Evolutionary conservation across 2,888 invertebrate species (phyloP).

Genomic region (Silvanus unidentatus): DNA sequence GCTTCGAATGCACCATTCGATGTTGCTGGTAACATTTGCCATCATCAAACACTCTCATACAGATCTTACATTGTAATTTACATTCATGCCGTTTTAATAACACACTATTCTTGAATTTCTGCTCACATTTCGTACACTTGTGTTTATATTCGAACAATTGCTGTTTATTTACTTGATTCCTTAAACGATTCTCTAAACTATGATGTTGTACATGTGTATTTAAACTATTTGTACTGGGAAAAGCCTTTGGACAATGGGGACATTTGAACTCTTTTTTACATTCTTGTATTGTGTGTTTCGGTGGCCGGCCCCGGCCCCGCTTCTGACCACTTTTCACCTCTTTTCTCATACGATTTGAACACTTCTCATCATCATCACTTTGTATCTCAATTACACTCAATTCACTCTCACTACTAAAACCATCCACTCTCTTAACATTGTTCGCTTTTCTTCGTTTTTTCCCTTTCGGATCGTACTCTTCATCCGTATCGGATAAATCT

Average conservation of each 20-base stretch:
- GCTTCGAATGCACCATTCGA: conserved; percentile 35
- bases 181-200: conserved; percentile 31
- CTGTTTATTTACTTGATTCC: conserved; percentile 8
- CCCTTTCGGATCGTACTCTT: conserved; percentile 26
- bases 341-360: no score
- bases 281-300: conserved; percentile 20
- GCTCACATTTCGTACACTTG: conserved; percentile 35
- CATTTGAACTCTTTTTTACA: conserved; percentile 33
- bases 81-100: conserved; percentile 35
- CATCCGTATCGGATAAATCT: conserved; percentile 40
- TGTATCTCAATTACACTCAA: neutral
- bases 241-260: conserved; percentile 39
- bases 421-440: neutral
- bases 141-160: conserved; percentile 28
- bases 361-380: conserved; percentile 8
- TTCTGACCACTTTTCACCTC: no score
- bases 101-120: conserved; percentile 36
- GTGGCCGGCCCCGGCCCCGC: conserved; percentile 27
- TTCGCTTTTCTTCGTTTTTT: conserved; percentile 15
- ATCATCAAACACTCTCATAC: conserved; percentile 34
- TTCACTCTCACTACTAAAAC: neutral
- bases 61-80: conserved; percentile 28
- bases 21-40: conserved; percentile 21
- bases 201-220: conserved; percentile 41
- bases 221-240: conserved; percentile 41